A percentile compares a stretch with the other conserved stretches of the same genome.
These are phyloP conservation scores for Sisyra terminalis DNA, from an alignment of 2,888 invertebrate species.

Conservation along the genomic window DNA sequence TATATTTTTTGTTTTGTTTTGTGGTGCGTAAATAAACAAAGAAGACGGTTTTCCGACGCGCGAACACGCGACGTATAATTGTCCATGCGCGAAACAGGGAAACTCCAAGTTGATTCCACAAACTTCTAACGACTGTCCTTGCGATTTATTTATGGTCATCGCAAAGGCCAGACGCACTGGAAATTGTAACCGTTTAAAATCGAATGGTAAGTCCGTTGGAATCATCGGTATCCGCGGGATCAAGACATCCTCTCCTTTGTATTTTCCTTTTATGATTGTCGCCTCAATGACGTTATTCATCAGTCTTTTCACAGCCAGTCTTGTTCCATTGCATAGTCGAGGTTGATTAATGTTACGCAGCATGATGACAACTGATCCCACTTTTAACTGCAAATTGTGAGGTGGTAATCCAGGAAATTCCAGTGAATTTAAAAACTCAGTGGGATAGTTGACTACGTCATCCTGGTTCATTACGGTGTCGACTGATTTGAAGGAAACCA, in stretches of 20 bases:
- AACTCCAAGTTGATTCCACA: slow-evolving; percentile 14
- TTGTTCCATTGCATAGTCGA: slow-evolving; percentile 16
- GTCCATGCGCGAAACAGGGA: slow-evolving; percentile 15
- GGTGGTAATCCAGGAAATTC: slow-evolving; percentile 13
- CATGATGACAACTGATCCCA: slow-evolving; percentile 15
- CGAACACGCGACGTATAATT: slow-evolving; percentile 17
- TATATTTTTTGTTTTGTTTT: slow-evolving; percentile 2
- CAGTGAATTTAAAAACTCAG: slow-evolving; percentile 18
- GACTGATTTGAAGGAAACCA: slow-evolving; percentile 18
- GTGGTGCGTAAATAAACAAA: background rate
- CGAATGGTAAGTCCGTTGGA: slow-evolving; percentile 12
- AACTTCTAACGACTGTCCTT: slow-evolving; percentile 15
- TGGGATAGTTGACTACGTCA: slow-evolving; percentile 19
- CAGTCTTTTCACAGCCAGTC: slow-evolving; percentile 14
- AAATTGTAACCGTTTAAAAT: slow-evolving; percentile 16
- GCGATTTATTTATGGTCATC: slow-evolving; percentile 18
- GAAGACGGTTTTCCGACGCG: slow-evolving; percentile 6
- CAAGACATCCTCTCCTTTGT: slow-evolving; percentile 16
- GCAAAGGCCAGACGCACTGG: slow-evolving; percentile 16
- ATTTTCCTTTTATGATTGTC: slow-evolving; percentile 17
- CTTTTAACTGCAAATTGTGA: slow-evolving; percentile 14
- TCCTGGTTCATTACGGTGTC: slow-evolving; percentile 15
- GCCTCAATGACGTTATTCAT: slow-evolving; percentile 16
- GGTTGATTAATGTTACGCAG: slow-evolving; percentile 16
- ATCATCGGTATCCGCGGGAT: slow-evolving; percentile 16